A percentile compares a stretch with the other conserved stretches of the same genome.
These are phyloP conservation scores for Zhuqinia jingwanae DNA, from an alignment of 2,888 invertebrate species.

Conservation along the genomic window DNA sequence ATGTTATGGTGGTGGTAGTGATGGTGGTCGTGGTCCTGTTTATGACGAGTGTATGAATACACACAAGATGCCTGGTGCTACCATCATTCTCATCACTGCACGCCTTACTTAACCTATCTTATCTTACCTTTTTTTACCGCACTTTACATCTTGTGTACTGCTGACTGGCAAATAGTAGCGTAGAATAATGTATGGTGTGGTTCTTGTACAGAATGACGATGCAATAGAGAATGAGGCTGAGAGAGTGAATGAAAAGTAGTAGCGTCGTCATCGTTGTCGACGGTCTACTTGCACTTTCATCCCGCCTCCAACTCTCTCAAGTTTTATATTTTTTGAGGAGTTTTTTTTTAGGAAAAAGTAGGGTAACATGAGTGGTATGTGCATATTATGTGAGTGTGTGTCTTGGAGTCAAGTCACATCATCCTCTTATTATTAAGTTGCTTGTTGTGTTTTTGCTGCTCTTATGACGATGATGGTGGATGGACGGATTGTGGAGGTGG, in stretches of 20 bases:
- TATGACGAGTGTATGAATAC: too few relatives aligned
- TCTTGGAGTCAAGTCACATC: neutral
- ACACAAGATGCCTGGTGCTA: too few relatives aligned
- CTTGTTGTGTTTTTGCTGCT: too few relatives aligned
- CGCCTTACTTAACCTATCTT: neutral
- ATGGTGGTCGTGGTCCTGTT: too few relatives aligned
- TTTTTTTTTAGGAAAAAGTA: neutral
- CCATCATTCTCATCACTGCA: too few relatives aligned
- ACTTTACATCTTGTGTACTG: neutral
- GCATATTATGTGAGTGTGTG: neutral
- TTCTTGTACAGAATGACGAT: neutral
- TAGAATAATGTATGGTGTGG: neutral
- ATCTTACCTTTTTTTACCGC: neutral
- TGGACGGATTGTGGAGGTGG: too few relatives aligned
- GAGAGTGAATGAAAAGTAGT: too few relatives aligned
- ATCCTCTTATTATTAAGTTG: too few relatives aligned
- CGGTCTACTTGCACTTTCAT: neutral
- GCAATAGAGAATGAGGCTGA: neutral
- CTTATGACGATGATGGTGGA: too few relatives aligned
- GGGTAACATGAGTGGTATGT: neutral
- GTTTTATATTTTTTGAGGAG: too few relatives aligned
- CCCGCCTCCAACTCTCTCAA: too few relatives aligned
- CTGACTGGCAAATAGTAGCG: neutral
- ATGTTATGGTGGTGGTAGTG: too few relatives aligned
- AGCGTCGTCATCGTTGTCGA: neutral